Evolutionary conservation across 2,113 vertebrate genomes (phyloP).

Genomic region (Cinclus mexicanus): DNA sequence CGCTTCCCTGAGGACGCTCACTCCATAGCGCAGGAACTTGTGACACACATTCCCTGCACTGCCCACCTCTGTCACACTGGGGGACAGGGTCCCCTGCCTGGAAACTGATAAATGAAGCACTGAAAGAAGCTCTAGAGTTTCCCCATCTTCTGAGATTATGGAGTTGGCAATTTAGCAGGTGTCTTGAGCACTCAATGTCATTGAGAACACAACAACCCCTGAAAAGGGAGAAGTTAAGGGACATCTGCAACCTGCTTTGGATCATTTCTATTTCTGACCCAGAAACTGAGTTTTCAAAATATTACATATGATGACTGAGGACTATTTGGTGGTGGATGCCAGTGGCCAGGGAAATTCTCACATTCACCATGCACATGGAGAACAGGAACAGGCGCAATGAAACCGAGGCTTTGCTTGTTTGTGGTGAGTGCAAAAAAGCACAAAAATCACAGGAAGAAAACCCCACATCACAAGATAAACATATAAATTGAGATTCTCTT

Average conservation of each 20-base stretch:
- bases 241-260: neutral
- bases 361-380: rapidly evolving
- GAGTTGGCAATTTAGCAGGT: neutral
- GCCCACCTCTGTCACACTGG: neutral
- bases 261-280: neutral
- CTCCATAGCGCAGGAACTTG: rapidly evolving
- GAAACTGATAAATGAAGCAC: neutral
- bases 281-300: neutral
- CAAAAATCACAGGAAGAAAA: neutral
- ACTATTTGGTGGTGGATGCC: neutral
- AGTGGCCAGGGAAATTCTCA: neutral
- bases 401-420: neutral
- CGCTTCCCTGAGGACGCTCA: neutral
- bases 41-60: too few relatives aligned
- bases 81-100: neutral
- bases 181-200: neutral
- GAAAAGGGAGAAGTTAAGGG: neutral
- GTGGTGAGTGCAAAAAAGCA: neutral
- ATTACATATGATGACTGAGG: rapidly evolving
- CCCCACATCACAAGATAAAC: rapidly evolving
- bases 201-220: neutral
- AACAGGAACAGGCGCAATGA: neutral
- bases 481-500: rapidly evolving
- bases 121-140: neutral
- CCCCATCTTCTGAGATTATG: neutral